Conservation (phyloP, 2,797 vertebrate genomes). For the Acrossocheilus wenchowensis region DNA sequence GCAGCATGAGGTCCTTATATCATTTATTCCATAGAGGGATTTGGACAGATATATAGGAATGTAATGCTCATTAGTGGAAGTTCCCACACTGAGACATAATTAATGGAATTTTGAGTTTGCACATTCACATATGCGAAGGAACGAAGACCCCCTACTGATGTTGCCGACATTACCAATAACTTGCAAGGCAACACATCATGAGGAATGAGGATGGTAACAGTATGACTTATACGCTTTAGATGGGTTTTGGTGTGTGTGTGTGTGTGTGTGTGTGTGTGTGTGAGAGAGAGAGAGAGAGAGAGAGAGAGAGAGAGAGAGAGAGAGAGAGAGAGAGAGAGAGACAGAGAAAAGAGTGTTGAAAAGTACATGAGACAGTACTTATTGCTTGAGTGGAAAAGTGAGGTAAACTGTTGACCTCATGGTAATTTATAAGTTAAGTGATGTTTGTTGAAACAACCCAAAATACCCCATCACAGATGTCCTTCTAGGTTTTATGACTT, state of each 20-base stretch:
- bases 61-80: conserved; percentile 31
- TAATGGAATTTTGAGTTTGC: conserved; percentile 22
- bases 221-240: no score
- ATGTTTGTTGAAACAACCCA: conserved; percentile 1
- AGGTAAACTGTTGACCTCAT: conserved; percentile 9
- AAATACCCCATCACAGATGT: conserved; percentile 34
- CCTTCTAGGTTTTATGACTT: conserved; percentile 14
- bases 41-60: conserved; percentile 20
- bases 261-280: no score
- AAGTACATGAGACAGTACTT: background rate
- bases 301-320: no score
- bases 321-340: no score
- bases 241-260: background rate
- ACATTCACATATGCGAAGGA: background rate
- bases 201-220: background rate
- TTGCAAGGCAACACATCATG: background rate
- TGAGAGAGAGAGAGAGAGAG: no score
- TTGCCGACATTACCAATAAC: background rate
- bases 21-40: background rate
- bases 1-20: conserved; percentile 13
- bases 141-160: conserved; percentile 12
- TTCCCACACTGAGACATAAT: conserved; percentile 5
- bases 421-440: background rate
- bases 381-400: conserved; percentile 5
- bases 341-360: background rate